phyloP scores from a whole-genome alignment of 2,113 vertebrate genomes.

The Microtus pennsylvanicus region DNA sequence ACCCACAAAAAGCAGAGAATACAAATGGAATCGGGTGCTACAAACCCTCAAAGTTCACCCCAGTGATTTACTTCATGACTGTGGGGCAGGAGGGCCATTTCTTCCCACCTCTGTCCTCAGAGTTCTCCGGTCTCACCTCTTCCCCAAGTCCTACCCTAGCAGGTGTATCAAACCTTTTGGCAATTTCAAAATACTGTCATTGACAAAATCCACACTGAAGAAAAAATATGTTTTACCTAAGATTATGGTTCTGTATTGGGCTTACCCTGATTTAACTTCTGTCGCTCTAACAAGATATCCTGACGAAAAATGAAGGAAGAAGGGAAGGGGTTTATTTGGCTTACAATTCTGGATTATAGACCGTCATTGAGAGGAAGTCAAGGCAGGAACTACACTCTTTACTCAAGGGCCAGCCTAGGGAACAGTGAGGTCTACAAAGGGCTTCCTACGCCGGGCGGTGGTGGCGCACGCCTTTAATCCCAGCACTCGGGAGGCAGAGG shows the following conservation, averaged over 20 bases:
- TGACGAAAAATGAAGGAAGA: fast-evolving
- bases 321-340: background rate
- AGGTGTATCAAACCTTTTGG: background rate
- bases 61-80: fast-evolving
- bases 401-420: background rate
- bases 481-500: too few species aligned
- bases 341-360: background rate
- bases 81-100: background rate
- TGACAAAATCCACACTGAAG: background rate
- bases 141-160: background rate
- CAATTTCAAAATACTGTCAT: background rate
- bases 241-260: background rate
- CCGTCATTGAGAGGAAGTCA: background rate
- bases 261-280: background rate
- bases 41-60: background rate
- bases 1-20: background rate
- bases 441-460: too few species aligned
- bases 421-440: background rate
- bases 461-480: too few species aligned
- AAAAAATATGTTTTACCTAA: background rate
- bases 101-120: background rate
- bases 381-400: background rate
- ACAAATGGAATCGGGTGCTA: too few species aligned
- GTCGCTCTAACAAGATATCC: background rate
- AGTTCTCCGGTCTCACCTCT: background rate